phyloP scores from a whole-genome alignment of 2,888 invertebrate species.

The Chorisops tibialis region DNA sequence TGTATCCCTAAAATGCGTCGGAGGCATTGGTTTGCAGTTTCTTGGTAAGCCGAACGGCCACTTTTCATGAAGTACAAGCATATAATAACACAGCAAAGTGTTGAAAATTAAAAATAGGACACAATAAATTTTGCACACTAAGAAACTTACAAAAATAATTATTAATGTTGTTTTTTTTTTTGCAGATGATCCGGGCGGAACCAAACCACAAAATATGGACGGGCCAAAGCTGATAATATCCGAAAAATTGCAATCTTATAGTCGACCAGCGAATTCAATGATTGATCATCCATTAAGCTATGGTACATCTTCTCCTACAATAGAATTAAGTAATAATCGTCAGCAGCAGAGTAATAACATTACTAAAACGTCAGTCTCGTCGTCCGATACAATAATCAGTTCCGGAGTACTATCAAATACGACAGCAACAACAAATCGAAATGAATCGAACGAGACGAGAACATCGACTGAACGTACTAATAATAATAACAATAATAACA shows the following conservation, averaged over 20 bases:
- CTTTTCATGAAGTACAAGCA: no score
- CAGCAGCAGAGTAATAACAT: not conserved
- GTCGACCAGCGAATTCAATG: conserved; percentile 5
- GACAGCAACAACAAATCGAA: not conserved
- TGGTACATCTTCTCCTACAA: conserved; percentile 20
- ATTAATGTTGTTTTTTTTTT: conserved; percentile 29
- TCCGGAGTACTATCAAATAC: not conserved
- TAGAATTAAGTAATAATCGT: not conserved
- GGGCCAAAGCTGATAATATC: conserved; percentile 37
- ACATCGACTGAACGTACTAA: conserved; percentile 17
- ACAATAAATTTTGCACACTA: no score
- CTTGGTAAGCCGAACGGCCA: no score
- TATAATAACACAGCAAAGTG: no score
- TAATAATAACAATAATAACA: conserved; percentile 27
- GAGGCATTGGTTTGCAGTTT: no score
- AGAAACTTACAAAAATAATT: no score
- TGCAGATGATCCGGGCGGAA: conserved; percentile 48
- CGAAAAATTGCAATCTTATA: conserved; percentile 23
- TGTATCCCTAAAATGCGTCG: no score
- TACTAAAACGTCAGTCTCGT: not conserved
- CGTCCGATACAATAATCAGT: conserved; percentile 2
- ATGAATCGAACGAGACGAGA: not conserved
- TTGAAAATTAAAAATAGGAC: no score
- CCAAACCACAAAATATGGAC: conserved; percentile 43
- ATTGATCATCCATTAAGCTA: conserved; percentile 22